phyloP scores from a whole-genome alignment of 2,797 vertebrate species.

The Cheirogaleus major region DNA sequence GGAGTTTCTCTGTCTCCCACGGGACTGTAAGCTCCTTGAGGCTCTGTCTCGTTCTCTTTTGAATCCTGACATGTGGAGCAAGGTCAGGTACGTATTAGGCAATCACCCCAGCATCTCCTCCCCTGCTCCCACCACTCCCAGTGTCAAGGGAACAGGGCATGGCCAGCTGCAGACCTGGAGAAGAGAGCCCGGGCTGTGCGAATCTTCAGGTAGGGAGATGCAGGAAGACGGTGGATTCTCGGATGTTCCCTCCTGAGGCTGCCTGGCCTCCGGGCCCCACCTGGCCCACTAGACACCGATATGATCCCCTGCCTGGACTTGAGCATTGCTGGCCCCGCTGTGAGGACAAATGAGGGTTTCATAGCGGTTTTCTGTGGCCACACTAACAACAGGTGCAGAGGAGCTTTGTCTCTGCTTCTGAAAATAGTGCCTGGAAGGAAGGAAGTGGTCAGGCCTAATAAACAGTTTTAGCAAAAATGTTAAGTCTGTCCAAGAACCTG shows the following conservation, averaged over 20 bases:
- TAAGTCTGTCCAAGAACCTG: conserved; percentile 46
- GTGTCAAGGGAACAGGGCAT: neutral
- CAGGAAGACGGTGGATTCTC: neutral
- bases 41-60: neutral
- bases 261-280: neutral
- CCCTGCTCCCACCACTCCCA: neutral
- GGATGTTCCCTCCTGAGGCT: neutral
- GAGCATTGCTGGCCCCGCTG: neutral
- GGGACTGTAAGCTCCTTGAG: neutral
- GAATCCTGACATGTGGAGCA: neutral
- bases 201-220: neutral
- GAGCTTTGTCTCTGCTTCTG: conserved; percentile 62
- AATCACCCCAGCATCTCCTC: neutral
- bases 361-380: conserved; percentile 45
- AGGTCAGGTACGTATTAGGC: neutral
- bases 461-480: conserved; percentile 26
- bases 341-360: neutral
- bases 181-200: neutral
- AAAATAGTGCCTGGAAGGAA: conserved; percentile 79
- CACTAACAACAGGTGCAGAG: conserved; percentile 75
- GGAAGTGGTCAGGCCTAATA: conserved; percentile 75
- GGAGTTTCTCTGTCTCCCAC: fast-evolving
- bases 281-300: neutral
- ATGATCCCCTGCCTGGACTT: fast-evolving
- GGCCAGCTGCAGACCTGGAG: neutral